phyloP scores from a whole-genome alignment of 2,113 vertebrate genomes.

The Cinclus cinclus region DNA sequence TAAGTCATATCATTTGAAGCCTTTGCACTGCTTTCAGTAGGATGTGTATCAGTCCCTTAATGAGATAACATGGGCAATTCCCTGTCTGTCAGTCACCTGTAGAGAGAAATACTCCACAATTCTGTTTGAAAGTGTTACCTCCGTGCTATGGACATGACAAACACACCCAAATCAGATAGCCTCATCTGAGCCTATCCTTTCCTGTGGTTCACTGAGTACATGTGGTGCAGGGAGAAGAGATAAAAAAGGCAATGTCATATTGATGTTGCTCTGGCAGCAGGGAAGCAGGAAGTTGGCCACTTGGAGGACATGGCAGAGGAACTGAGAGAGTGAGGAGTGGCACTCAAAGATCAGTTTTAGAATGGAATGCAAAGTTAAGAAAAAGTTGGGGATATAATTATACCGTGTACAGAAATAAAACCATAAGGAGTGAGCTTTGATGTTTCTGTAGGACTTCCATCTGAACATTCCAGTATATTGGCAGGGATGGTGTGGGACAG shows the following conservation, averaged over 20 bases:
- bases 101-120: not conserved
- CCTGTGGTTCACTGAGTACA: rapidly evolving
- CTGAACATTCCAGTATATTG: not conserved
- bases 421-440: not conserved
- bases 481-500: not conserved
- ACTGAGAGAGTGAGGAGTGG: not conserved
- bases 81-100: not conserved
- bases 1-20: not conserved
- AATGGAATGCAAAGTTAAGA: not conserved
- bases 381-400: not conserved
- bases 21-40: not conserved
- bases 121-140: not conserved
- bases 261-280: not conserved
- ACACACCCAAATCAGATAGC: not conserved
- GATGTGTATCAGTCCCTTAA: not conserved
- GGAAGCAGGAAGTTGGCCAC: not conserved
- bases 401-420: not conserved
- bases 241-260: not conserved
- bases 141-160: not conserved
- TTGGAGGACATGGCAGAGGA: not conserved
- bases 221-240: not conserved
- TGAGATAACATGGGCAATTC: not conserved
- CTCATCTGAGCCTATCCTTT: not conserved
- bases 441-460: not conserved
- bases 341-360: not conserved